Base-by-base conservation (phyloP, 2,888 invertebrate species). In the Blera fallax region DNA sequence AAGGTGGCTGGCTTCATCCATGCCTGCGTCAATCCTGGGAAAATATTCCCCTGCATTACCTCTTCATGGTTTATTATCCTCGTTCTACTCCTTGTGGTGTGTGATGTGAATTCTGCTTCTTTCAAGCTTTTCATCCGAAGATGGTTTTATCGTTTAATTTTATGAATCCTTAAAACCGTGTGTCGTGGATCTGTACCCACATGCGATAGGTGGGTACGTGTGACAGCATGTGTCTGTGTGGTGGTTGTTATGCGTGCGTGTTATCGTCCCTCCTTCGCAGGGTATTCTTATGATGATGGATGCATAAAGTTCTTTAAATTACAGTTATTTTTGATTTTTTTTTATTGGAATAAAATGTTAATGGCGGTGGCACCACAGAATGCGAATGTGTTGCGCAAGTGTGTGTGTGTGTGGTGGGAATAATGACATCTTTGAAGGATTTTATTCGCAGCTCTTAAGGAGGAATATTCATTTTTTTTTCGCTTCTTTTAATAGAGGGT, bases 281-380 rank as follows among this genome's bases (percentile, higher is more conserved):
- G 43, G 40, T 8, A 40, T 27, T 27, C 54, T 54, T 69, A 50
- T 69, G 60, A 70, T 78, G 70, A 78, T 78, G 70, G 70, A 78
- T 78, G 62, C 62, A 70, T 70, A 70, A 78, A 78, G 43, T 78
- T 78, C 45, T 70, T 70, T 54, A 62, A 70, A 56, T 62, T 78
- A 69, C 43, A 34, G 54, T 62, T 56, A 70, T 70, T 70, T 70
- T 70, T 70, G 54, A 45, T 34, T 43, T 43, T 34, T 43, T 43
- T 43, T 43, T 43, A 43, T 43, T 8, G 7, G 43, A 43, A 43
- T 43, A 43, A 43, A 43, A 16, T 16, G 16, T 43, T 43, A 43
- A 43, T 43, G 43, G 43, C 43, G 43, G 16, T 16, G 16, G 43
- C 43, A 18, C 43, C 21, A 16, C 8, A 32, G 27, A 2, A 52